phyloP scores from a whole-genome alignment of 1,140 invertebrate species.

The Arion vulgaris region DNA sequence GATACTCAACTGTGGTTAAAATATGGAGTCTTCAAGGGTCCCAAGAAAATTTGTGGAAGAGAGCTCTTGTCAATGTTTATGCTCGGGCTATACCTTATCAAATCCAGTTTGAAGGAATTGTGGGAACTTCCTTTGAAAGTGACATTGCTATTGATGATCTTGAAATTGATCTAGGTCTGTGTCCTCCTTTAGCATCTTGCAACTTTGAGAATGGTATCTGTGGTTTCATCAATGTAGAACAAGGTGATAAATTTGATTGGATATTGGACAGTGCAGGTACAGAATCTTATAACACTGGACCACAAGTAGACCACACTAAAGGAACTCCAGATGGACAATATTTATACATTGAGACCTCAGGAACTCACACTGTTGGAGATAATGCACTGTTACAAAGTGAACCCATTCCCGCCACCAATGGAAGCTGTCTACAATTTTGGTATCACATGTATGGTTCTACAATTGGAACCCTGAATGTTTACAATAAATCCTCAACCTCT shows the following conservation, averaged over 20 bases:
- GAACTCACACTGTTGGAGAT: conserved; percentile 42
- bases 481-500: conserved; percentile 38
- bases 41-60: conserved; percentile 33
- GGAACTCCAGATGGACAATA: conserved; percentile 59
- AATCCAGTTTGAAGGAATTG: conserved; percentile 56
- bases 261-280: conserved; percentile 53
- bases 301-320: conserved; percentile 60
- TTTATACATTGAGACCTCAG: conserved; percentile 67
- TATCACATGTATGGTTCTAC: conserved; percentile 83
- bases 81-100: conserved; percentile 32
- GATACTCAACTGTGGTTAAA: conserved; percentile 5
- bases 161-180: conserved; percentile 39
- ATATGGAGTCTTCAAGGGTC: conserved; percentile 26
- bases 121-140: conserved; percentile 54
- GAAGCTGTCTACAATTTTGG: conserved; percentile 76
- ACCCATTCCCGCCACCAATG: conserved; percentile 51
- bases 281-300: conserved; percentile 56
- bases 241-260: conserved; percentile 65
- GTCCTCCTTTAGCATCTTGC: conserved; percentile 54
- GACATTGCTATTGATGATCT: conserved; percentile 70
- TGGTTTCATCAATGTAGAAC: conserved; percentile 56
- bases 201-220: conserved; percentile 57
- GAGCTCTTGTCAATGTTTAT: conserved; percentile 13
- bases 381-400: conserved; percentile 59
- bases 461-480: conserved; percentile 62